Base-by-base conservation (phyloP, 2,797 vertebrate genomes). In the Synaphobranchus kaupii region DNA sequence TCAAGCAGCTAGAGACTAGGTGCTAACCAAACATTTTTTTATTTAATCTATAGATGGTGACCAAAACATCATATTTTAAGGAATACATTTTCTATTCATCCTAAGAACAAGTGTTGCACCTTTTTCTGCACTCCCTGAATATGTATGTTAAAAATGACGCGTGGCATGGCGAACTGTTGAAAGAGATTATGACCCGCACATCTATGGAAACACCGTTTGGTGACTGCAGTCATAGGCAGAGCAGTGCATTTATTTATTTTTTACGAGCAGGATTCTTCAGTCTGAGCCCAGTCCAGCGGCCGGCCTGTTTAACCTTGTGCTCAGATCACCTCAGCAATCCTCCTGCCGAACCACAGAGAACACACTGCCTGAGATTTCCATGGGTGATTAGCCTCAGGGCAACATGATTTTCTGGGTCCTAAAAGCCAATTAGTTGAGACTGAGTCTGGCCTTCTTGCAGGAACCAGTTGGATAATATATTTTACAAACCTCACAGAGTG, bases 401-500 rank as follows among this genome's bases (percentile, higher is more conserved):
- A 89, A 17, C 84, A 89, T 90, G 91, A 92, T 94, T 94, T 96
- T 88, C 91, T 85, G 58, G 88, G 88, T 93, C 92, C 92, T 92
- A 94, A 94, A 91, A 93, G 91, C 92, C 93, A 94, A 95, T 95
- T 95, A 95, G 92, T 89, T 56, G 83, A 89, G 92, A 93, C 93
- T 92, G 93, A 91, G 91, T 89, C 87, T 92, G 90, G 91, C 48
- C 73, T 85, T 63, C 28, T 56, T 86, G 20, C 85, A 76, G 68
- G 68, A 86, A 52, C 17, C 17, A 25, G 85, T 71, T 84, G 52
- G 10, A 71, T 83, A 31, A 87, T 81, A 47, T 83, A 54, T 39
- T 58, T 20, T 76, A 3, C 50, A 73, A 39, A 25, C 52, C n/a
- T 52, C 84, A 20, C 48, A 20, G 2, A 22, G 66, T 17, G 68